Conservation (phyloP, 2,797 vertebrate genomes). For the Amazonetta brasiliensis region DNA sequence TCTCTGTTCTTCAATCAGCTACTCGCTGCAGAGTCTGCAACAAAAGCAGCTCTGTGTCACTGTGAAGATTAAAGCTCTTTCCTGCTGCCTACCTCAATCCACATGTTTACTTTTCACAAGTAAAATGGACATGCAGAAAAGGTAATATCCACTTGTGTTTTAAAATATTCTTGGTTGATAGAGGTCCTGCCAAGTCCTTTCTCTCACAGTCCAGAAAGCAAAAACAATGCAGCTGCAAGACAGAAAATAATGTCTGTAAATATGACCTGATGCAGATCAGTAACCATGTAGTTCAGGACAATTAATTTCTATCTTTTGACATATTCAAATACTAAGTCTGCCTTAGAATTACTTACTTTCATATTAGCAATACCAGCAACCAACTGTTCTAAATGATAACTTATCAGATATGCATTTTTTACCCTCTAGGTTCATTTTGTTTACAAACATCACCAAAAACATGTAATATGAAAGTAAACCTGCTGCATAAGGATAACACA, state of each 20-base stretch:
- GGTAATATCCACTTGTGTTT: neutral
- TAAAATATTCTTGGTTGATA: neutral
- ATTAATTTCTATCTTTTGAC: conserved; percentile 51
- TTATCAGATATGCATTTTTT: neutral
- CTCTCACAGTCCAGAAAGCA: neutral
- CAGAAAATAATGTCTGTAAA: neutral
- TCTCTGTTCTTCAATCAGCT: neutral
- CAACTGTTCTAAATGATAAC: conserved; percentile 3
- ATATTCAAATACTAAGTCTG: neutral
- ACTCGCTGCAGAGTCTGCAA: rapidly evolving
- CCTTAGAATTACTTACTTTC: conserved; percentile 17
- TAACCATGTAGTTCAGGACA: neutral
- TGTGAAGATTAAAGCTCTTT: neutral
- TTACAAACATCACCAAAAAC: neutral
- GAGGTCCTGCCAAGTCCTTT: neutral
- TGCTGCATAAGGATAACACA: neutral
- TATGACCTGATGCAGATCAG: conserved; percentile 24
- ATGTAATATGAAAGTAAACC: neutral
- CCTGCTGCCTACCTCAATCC: neutral
- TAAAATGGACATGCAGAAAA: neutral
- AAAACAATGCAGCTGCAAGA: neutral
- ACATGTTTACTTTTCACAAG: neutral
- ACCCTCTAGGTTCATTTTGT: neutral
- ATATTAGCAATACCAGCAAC: neutral
- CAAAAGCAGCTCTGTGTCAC: neutral